A percentile compares a stretch with the other conserved stretches of the same genome.
These are phyloP conservation scores for Sminthurinus aureus DNA, from an alignment of 2,888 invertebrate genomes.

Conservation along the genomic window DNA sequence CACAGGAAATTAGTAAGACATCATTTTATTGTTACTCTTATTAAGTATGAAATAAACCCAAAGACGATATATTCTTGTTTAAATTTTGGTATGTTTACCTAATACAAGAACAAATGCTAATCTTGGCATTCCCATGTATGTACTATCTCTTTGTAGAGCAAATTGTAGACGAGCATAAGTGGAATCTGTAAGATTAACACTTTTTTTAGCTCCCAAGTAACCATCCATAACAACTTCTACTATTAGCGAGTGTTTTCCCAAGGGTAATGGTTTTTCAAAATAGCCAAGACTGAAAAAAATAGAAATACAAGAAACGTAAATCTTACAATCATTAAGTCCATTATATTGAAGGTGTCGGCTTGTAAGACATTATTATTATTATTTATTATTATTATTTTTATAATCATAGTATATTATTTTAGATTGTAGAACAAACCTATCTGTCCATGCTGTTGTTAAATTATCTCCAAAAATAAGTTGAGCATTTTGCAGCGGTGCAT, in stretches of 20 bases:
- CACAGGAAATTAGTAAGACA: background rate
- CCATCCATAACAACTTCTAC: conserved; percentile 65
- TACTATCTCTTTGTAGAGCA: conserved; percentile 70
- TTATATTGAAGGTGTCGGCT: too few species aligned
- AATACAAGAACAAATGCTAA: conserved; percentile 77
- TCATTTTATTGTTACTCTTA: background rate
- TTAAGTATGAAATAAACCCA: too few species aligned
- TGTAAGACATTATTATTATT: too few species aligned
- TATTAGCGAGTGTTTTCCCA: conserved; percentile 46
- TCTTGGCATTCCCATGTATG: conserved; percentile 78
- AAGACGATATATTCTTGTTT: background rate
- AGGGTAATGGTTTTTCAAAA: conserved; percentile 49
- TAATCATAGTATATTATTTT: too few species aligned
- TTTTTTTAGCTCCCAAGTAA: conserved; percentile 69
- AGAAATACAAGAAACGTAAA: too few species aligned
- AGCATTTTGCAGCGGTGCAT: conserved; percentile 55
- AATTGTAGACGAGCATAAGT: conserved; percentile 70
- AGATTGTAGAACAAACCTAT: too few species aligned
- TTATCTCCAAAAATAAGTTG: conserved; percentile 51
- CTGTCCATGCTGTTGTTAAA: conserved; percentile 48
- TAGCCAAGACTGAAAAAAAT: too few species aligned
- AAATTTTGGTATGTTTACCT: conserved; percentile 65
- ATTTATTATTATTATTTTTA: too few species aligned
- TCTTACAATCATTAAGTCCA: too few species aligned
- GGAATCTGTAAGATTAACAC: conserved; percentile 64